Evolutionary conservation across 2,113 vertebrate genomes (phyloP), one percentile per base, ranked within the genome.

Genomic region (Gadus macrocephalus): DNA sequence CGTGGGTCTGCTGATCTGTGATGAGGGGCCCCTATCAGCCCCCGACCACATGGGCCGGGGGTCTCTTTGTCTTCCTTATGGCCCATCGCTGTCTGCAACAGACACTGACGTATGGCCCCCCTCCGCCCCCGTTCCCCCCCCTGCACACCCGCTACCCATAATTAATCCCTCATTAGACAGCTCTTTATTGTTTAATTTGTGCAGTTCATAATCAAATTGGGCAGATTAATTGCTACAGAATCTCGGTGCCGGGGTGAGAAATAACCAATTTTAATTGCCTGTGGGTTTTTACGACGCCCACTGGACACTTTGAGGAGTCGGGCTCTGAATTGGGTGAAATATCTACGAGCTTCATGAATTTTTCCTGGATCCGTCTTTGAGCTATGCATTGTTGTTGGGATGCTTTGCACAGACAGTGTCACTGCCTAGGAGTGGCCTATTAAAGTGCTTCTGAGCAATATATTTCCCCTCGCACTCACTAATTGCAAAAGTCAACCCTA

Each of bases 121-220:
- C 89, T 85, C 89, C 91, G 55, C 55, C 82, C 91, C 90, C 91
- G 69, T 88, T 91, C 91, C 87, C 91, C 87, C 77, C 85, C 91
- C 95, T 93, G 42, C 55, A 58, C 55, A 49, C 93, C 93, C 91
- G 90, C 92, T 93, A 90, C 93, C 94, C 95, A 94, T 98, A 97
- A 97, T 98, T 96, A 98, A 98, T 96, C 95, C 94, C 95, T 96
- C 94, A 96, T 98, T 96, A 96, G 97, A 99, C 96, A 98, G 96
- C 90, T 96, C 95, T 98, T 97, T 98, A 98, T 98, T 99, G 96
- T 99, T 99, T 97, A 97, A 99, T 98, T 98, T 97, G 96, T 96
- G 97, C 96, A 91, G 92, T 95, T 96, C 95, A 91, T 96, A 96
- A 98, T 97, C 95, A 97, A 98, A 98, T 98, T 96, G 95, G 95